Base-by-base conservation (phyloP, 2,888 invertebrate species). In the Hedya salicella region DNA sequence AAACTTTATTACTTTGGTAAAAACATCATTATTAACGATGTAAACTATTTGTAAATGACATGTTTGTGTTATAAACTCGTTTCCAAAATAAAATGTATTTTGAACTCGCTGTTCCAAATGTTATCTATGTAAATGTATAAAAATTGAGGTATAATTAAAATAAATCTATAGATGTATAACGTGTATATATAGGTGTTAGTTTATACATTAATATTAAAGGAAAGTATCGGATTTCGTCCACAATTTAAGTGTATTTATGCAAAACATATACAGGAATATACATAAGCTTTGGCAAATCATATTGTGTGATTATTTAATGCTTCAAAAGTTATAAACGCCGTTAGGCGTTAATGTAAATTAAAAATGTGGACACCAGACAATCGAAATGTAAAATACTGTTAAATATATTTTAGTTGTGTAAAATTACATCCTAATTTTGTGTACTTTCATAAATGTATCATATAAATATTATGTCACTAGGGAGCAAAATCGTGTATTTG, bases 211-310 rank as follows among this genome's bases (percentile, higher is more conserved):
- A 59, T 42, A 39, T 66, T 74, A 76, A 75, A 79, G 36, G 76
- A 72, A 76, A 81, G 78, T 86, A 88, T 89, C 87, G 80, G 83
- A 82, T 83, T 83, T 85, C 90, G 91, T 91, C 90, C 91, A 90
- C 83, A 84, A 79, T 82, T 69, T 82, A 77, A 75, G 77, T 62
- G 67, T 53, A 62, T 60, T 52, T 48, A 62, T 46, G 17, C 42
- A 60, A 53, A 65, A 32, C 14, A 30, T 57, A 57, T 56, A 69
- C 69, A 54, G 32, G 39, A 56, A 56, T 39, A 57, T 40, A 49
- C 13, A 36, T 49, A 50, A 49, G 42, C 39, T 48, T 36, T 60
- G 46, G 44, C 46, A 40, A 25, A 53, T 46, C n/a, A 32, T 50
- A 16, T 17, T n/a, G n/a, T n/a, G 40, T 48, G 6, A 17, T 25